A percentile compares a stretch with the other conserved stretches of the same genome.
Evolutionary conservation across 2,888 invertebrate genomes (phyloP).

Genomic region (Fissipunctia ypsillon): DNA sequence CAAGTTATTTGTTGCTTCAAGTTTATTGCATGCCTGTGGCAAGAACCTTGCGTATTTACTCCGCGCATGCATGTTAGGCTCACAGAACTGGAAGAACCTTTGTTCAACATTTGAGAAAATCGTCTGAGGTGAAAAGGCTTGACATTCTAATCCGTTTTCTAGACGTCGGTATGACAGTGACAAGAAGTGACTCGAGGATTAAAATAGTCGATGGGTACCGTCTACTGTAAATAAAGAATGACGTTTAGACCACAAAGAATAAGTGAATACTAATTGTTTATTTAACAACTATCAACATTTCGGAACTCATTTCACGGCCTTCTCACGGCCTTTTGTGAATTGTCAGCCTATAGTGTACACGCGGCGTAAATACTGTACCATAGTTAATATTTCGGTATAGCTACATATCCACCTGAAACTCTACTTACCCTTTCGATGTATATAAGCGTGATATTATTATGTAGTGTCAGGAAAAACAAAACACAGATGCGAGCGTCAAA

Average conservation of each 20-base stretch:
- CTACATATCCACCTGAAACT: too few relatives aligned
- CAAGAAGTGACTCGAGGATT: conserved; percentile 31
- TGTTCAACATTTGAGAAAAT: conserved; percentile 27
- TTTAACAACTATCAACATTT: neutral
- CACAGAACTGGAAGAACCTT: conserved; percentile 10
- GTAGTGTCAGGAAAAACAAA: neutral
- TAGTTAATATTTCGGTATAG: too few relatives aligned
- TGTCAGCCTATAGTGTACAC: too few relatives aligned
- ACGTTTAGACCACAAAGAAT: neutral
- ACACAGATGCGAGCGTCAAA: neutral
- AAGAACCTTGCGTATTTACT: neutral
- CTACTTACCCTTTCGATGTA: too few relatives aligned
- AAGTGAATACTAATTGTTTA: neutral
- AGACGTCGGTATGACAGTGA: conserved; percentile 52
- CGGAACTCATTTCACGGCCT: neutral
- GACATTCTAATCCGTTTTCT: conserved; percentile 45
- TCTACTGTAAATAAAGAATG: neutral
- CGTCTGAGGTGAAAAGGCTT: conserved; percentile 38
- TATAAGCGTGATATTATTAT: too few relatives aligned
- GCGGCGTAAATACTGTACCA: too few relatives aligned
- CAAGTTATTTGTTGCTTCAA: neutral
- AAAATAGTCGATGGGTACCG: conserved; percentile 8
- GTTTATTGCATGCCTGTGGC: neutral
- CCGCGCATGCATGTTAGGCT: neutral
- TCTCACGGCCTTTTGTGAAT: too few relatives aligned